These are phyloP conservation scores for Drosophila pectinifera DNA, from an alignment of 1,140 invertebrate genomes.

Conservation along the genomic window DNA sequence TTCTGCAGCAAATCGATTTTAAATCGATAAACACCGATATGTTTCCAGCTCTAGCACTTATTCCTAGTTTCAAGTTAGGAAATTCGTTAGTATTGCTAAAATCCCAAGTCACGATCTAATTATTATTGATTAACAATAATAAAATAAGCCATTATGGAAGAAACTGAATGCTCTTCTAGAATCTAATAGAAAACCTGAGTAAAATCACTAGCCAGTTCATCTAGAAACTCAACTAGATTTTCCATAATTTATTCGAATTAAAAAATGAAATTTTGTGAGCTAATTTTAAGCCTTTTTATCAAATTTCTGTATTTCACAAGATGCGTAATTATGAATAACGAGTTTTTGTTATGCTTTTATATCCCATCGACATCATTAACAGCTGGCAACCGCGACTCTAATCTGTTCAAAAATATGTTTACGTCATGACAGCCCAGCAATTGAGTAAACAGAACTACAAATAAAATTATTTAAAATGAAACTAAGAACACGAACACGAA, in stretches of 20 bases:
- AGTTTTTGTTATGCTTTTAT: neutral
- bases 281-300: constrained; percentile 6
- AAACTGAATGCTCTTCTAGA: no score
- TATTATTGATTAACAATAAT: no score
- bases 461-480: neutral
- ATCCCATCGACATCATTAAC: constrained; percentile 4
- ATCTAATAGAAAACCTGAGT: no score
- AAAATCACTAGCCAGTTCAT: neutral
- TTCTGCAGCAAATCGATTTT: neutral
- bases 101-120: no score
- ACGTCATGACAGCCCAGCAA: constrained; percentile 6
- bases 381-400: neutral
- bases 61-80: no score
- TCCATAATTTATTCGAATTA: neutral
- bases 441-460: constrained; percentile 4
- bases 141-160: no score
- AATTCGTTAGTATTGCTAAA: neutral
- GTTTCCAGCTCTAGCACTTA: neutral
- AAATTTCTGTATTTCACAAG: neutral
- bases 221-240: neutral
- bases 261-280: neutral
- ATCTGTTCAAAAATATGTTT: constrained; percentile 26
- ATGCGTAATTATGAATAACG: constrained; percentile 4
- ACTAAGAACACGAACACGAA: neutral
- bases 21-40: no score